Conservation (phyloP, 1,140 invertebrate species). For the Steinernema feltiae region DNA sequence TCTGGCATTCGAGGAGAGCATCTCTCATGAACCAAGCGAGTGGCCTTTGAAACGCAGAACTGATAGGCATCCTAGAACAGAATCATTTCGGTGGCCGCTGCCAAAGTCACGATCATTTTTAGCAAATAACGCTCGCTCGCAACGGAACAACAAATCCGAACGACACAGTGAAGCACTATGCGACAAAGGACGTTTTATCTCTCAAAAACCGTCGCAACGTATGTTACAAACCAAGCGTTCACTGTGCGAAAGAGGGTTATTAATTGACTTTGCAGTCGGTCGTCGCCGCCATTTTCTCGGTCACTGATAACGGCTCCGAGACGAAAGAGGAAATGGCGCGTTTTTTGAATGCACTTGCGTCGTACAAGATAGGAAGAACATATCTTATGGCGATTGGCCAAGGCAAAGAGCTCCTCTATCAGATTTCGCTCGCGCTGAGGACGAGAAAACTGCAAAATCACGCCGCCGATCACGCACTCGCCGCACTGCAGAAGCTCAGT, state of each 20-base stretch:
- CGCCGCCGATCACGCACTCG: conserved; percentile 41
- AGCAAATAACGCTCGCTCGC: not conserved
- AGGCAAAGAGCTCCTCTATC: conserved; percentile 44
- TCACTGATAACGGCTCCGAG: conserved; percentile 27
- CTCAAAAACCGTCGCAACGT: conserved; percentile 44
- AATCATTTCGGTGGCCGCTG: no score
- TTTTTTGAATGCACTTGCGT: conserved; percentile 43
- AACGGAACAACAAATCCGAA: not conserved
- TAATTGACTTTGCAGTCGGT: conserved; percentile 35
- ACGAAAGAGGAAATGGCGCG: conserved; percentile 42
- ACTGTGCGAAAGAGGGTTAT: not conserved
- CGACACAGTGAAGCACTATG: conserved; percentile 34
- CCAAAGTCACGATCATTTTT: not conserved
- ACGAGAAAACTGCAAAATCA: conserved; percentile 30
- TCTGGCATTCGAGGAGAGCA: no score
- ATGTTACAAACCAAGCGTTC: not conserved
- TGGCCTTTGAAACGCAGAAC: no score
- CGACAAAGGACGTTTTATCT: conserved; percentile 38
- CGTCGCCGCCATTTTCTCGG: conserved; percentile 38
- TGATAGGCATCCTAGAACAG: no score
- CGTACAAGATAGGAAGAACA: conserved; percentile 41
- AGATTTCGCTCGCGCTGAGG: conserved; percentile 42
- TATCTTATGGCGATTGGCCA: conserved; percentile 36
- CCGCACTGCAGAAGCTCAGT: conserved; percentile 44
- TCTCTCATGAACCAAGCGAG: no score